Conservation (phyloP, 2,797 vertebrate genomes). For the Hybognathus amarus region DNA sequence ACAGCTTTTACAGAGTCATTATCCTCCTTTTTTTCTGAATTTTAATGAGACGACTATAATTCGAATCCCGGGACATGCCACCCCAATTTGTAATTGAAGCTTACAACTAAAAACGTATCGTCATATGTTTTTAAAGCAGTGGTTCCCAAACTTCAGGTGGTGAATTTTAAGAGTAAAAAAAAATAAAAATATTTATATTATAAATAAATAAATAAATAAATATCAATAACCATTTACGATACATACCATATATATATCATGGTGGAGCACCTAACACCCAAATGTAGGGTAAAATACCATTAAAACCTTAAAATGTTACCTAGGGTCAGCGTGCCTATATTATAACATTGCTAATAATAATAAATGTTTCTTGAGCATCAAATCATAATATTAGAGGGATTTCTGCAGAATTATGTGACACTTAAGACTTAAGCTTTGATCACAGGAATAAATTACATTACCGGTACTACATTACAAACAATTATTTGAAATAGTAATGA, state of each 20-base stretch:
- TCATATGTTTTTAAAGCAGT: neutral
- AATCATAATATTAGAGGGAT: too few species aligned
- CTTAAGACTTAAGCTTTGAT: too few species aligned
- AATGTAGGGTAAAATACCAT: neutral
- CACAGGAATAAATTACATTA: too few species aligned
- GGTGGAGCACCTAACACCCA: too few species aligned
- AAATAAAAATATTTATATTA: too few species aligned
- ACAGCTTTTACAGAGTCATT: conserved; percentile 18
- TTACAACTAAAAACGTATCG: neutral
- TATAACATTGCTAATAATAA: too few species aligned
- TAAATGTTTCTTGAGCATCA: too few species aligned
- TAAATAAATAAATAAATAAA: too few species aligned
- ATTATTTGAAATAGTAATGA: neutral
- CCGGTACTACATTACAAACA: neutral
- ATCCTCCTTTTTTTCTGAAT: neutral
- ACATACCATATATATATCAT: neutral
- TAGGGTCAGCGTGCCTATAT: too few species aligned
- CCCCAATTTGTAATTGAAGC: neutral
- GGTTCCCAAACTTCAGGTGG: neutral
- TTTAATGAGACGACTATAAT: neutral
- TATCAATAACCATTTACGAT: too few species aligned
- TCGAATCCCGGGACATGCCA: neutral
- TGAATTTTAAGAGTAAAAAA: neutral
- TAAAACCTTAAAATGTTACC: neutral
- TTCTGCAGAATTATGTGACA: too few species aligned